Evolutionary conservation across 1,140 invertebrate species (phyloP).

Genomic region (Pectinophora gossypiella): DNA sequence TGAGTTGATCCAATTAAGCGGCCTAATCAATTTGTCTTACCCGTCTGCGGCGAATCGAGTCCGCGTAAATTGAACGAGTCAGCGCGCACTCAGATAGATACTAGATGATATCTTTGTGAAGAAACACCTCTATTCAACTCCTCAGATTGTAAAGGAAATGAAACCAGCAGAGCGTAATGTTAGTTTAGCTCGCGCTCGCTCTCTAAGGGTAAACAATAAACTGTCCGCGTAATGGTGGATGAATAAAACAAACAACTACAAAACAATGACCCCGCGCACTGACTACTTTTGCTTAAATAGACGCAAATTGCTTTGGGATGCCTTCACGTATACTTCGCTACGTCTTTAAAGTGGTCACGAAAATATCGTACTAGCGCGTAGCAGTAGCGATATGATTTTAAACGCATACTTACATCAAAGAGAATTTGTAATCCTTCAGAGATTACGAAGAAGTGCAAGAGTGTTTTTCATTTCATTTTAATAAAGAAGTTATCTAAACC

Average conservation of each 20-base stretch:
- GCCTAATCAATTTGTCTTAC: background rate
- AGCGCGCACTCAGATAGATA: no score
- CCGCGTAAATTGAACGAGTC: background rate
- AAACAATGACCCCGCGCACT: background rate
- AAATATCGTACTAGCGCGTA: no score
- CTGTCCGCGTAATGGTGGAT: background rate
- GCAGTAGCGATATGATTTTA: no score
- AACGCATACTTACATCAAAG: no score
- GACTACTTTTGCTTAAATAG: background rate
- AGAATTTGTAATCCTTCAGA: no score
- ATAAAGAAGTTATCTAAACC: no score
- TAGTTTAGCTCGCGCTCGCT: background rate
- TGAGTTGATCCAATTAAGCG: background rate
- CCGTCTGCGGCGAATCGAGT: background rate
- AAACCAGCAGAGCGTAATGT: background rate
- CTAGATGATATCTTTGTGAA: no score
- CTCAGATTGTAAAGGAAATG: background rate
- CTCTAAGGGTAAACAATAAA: constrained; percentile 1
- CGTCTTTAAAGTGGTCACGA: no score
- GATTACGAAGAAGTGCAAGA: no score
- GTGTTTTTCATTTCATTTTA: no score
- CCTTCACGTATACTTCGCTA: background rate
- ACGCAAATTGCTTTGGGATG: background rate
- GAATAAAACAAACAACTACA: background rate
- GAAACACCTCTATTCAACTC: background rate